phyloP scores from a whole-genome alignment of 2,113 vertebrate genomes.

The Epinephelus lanceolatus region DNA sequence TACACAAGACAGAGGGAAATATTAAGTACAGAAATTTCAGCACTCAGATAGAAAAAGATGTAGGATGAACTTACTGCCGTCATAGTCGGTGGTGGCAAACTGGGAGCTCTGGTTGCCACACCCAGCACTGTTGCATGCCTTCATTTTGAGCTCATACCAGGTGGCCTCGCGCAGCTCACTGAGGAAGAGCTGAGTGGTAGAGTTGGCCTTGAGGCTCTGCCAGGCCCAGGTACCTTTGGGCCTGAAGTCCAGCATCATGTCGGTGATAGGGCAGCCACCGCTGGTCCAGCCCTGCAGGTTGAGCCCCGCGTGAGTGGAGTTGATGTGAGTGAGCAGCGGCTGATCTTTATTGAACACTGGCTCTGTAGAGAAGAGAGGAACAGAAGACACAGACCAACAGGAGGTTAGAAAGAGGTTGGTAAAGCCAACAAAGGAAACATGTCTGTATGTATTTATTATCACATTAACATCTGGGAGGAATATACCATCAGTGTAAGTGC shows the following conservation, averaged over 20 bases:
- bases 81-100: constrained; percentile 97
- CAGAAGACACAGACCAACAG: background rate
- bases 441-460: background rate
- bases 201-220: constrained; percentile 94
- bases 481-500: too few species aligned
- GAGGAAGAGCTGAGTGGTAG: constrained; percentile 93
- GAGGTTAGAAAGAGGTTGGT: background rate
- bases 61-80: constrained; percentile 90
- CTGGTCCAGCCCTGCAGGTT: constrained; percentile 98
- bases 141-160: constrained; percentile 98
- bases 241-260: constrained; percentile 93
- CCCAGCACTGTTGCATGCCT: constrained; percentile 97
- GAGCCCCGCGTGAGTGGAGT: constrained; percentile 95
- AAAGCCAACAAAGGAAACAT: background rate
- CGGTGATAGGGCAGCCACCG: constrained; percentile 95
- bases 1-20: background rate
- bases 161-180: constrained; percentile 96
- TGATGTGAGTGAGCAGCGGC: constrained; percentile 98
- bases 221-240: constrained; percentile 97
- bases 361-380: constrained; percentile 80
- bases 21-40: background rate
- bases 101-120: constrained; percentile 95
- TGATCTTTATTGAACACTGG: constrained; percentile 99
- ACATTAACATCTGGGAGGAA: background rate
- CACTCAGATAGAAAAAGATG: background rate